Evolutionary conservation across 1,140 invertebrate species (phyloP).

Genomic region (Prorops nasuta): DNA sequence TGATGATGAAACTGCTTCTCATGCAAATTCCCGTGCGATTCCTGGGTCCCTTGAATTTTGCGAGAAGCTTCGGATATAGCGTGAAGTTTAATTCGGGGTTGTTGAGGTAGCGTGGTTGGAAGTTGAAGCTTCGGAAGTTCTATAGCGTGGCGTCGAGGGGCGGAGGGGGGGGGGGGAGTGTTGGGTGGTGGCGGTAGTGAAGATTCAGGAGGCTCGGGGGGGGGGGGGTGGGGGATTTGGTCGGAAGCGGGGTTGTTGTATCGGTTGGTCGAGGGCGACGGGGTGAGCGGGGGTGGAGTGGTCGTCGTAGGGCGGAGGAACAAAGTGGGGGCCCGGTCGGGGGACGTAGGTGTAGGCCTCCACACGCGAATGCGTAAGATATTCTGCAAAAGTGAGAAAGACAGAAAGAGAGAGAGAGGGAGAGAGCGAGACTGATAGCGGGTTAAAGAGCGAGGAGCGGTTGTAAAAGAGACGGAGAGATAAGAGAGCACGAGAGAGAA

Average conservation of each 20-base stretch:
- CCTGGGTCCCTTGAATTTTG: too few relatives aligned
- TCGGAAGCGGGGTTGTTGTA: conserved; percentile 9
- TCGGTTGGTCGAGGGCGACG: background rate
- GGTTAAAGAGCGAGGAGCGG: background rate
- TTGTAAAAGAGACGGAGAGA: background rate
- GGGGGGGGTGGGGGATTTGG: background rate
- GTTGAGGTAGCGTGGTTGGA: too few relatives aligned
- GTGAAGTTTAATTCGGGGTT: too few relatives aligned
- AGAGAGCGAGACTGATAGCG: background rate
- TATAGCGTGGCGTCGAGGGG: too few relatives aligned
- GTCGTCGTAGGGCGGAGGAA: background rate
- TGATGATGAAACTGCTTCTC: too few relatives aligned
- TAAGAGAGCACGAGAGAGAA: conserved; percentile 16
- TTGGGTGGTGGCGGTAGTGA: too few relatives aligned
- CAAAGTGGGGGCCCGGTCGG: background rate
- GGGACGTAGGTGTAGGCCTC: conserved; percentile 22
- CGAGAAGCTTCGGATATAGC: too few relatives aligned
- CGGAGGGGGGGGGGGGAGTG: too few relatives aligned
- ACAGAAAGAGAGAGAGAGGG: conserved; percentile 3
- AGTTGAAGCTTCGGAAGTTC: too few relatives aligned
- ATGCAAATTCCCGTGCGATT: too few relatives aligned
- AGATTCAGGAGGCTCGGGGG: background rate
- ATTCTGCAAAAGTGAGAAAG: conserved; percentile 11
- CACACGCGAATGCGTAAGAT: conserved; percentile 50
- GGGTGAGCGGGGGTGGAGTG: background rate